phyloP scores from a whole-genome alignment of 2,888 invertebrate species.

The Neoascia interrupta region DNA sequence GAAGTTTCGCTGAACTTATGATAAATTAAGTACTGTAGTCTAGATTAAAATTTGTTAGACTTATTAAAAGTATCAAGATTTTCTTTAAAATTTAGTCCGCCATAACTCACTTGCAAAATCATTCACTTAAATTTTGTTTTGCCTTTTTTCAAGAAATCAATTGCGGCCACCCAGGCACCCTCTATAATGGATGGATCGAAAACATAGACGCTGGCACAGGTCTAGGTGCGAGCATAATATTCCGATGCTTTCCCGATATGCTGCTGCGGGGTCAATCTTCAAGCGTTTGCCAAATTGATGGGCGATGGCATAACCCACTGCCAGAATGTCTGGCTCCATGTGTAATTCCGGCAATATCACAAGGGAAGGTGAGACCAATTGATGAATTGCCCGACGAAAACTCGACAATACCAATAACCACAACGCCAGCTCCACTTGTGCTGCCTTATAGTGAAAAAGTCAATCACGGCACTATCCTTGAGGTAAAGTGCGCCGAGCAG shows the following conservation, averaged over 20 bases:
- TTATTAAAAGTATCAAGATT: no score
- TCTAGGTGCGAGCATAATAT: constrained; percentile 94
- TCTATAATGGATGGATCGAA: constrained; percentile 98
- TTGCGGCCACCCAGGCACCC: constrained; percentile 95
- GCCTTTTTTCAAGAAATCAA: constrained; percentile 89
- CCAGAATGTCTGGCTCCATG: constrained; percentile 97
- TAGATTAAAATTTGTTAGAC: no score
- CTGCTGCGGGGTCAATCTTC: constrained; percentile 92
- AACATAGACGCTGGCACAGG: constrained; percentile 94
- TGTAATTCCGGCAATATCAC: constrained; percentile 92
- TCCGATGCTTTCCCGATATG: constrained; percentile 95
- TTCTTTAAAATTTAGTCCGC: no score
- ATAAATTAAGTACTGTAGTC: no score
- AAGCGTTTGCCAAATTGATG: constrained; percentile 95
- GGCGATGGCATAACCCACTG: constrained; percentile 95
- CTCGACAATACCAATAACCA: constrained; percentile 75
- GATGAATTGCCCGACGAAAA: constrained; percentile 78
- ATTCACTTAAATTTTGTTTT: neutral
- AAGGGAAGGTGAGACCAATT: constrained; percentile 86
- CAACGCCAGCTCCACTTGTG: constrained; percentile 77
- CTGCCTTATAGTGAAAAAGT: constrained; percentile 78
- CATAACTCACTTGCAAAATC: no score
- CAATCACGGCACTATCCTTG: constrained; percentile 85
- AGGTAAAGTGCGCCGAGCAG: constrained; percentile 90
- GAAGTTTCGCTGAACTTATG: no score